Percentiles rank a stretch among this genome's conserved stretches.
Conservation (phyloP, 2,888 invertebrate species). For the Aplocera efformata region DNA sequence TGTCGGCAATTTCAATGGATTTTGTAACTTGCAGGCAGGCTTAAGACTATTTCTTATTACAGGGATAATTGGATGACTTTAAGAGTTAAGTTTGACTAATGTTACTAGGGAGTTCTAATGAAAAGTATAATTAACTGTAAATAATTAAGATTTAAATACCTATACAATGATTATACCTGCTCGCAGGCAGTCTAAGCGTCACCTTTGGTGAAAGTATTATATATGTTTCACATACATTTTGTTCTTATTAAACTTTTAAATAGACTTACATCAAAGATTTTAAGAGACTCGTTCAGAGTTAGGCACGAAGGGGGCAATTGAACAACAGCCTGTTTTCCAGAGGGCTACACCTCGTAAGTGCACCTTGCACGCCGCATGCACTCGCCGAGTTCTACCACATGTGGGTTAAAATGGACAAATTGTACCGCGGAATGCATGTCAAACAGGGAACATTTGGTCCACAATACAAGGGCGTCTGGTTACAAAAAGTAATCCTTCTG, state of each 20-base stretch:
- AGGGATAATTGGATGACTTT: constrained; percentile 2
- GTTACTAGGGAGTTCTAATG: no score
- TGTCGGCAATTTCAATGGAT: constrained; percentile 7
- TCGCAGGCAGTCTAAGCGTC: no score
- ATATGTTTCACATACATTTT: no score
- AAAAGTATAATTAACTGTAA: no score
- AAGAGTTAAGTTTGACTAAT: background rate
- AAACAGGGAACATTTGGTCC: background rate
- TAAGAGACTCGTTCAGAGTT: no score
- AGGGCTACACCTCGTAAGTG: constrained; percentile 10
- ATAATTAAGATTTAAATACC: no score
- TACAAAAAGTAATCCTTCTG: no score
- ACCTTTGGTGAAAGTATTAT: no score
- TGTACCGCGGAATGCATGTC: constrained; percentile 1
- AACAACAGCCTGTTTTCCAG: constrained; percentile 13
- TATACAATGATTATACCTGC: no score
- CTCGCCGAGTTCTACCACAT: constrained; percentile 1
- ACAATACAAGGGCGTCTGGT: no score
- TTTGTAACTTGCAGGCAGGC: background rate
- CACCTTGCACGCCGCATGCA: constrained; percentile 8
- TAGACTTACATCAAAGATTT: no score
- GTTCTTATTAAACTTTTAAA: no score
- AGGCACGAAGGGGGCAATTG: constrained; percentile 7
- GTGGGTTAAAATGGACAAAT: constrained; percentile 3
- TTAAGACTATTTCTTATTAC: background rate